Evolutionary conservation across 2,113 vertebrate species (phyloP), one percentile per base, ranked within the genome.

Genomic region (Oncorhynchus masou): DNA sequence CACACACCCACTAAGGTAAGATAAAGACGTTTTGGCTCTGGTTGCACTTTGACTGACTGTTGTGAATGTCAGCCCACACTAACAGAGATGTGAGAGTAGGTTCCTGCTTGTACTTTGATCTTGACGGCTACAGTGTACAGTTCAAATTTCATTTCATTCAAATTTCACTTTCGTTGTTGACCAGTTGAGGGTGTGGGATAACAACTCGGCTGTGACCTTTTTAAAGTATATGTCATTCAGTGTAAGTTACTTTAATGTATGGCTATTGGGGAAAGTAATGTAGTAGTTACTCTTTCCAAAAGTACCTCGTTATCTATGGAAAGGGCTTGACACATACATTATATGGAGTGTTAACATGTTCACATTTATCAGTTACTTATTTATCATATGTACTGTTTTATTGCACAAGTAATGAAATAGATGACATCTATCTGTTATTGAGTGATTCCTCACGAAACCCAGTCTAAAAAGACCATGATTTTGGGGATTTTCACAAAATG

Each of bases 1-100:
- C 74, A 25, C 6, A 69, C 73, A 70, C 13, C 39, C 1, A 8
- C 67, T 68, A 75, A 80, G 89, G 82, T 87, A 81, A 84, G 85
- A 34, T 31, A 20, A 12, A 13, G 29, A 3, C 12, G 7, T 68
- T 68, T 68, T 31, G 15, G 15, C 27, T 39, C 15, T 39, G 59
- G 19, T 62, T 62, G 59, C n/a, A 62, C 59, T 15, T 19, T 54
- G 51, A 54, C 51, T 19, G 15, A 19, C 15, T 16, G 2, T 51
- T 51, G 49, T 51, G 4, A 15, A 51, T 51, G 49, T 16, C 3
- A 51, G 11, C 15, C 49, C 11, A 16, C 15, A 39, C 39, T 57
- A 45, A 45, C 39, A 45, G 9, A 57, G 54, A 20, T 57, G 5
- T 11, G 8, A 62, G 59, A 62, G 4, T 54, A 5, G 51, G 51